Evolutionary conservation across 2,113 vertebrate genomes (phyloP).

Genomic region (Myotis lucifugus): DNA sequence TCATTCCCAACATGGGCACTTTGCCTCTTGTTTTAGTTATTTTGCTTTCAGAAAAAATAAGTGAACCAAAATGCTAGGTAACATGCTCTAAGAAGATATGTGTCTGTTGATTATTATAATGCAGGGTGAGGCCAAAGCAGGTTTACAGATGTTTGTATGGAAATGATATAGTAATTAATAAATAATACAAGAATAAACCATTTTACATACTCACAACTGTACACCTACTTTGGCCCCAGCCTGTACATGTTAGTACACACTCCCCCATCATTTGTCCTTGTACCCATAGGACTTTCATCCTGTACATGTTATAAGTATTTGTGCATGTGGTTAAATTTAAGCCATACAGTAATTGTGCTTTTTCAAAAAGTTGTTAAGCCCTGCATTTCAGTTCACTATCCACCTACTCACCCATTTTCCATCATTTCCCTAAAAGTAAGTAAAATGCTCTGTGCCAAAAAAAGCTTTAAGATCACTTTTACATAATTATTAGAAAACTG

Average conservation of each 20-base stretch:
- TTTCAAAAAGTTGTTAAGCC: background rate
- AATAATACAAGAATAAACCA: too few relatives aligned
- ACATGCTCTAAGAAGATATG: background rate
- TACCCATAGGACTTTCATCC: background rate
- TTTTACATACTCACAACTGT: too few relatives aligned
- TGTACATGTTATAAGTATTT: background rate
- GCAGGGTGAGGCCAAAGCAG: too few relatives aligned
- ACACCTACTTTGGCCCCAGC: too few relatives aligned
- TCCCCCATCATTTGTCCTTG: background rate
- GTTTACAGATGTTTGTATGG: too few relatives aligned
- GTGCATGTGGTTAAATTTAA: background rate
- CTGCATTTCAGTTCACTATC: background rate
- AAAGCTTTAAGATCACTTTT: conserved; percentile 6
- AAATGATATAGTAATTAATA: too few relatives aligned
- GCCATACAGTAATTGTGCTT: background rate
- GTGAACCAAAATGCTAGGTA: conserved; percentile 15
- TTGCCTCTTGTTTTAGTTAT: background rate
- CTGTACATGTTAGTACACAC: background rate
- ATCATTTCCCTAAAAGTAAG: conserved; percentile 35
- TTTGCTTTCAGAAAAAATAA: conserved; percentile 13
- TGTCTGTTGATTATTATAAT: background rate
- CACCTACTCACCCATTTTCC: background rate
- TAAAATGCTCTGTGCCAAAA: conserved; percentile 1
- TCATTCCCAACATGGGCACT: background rate
- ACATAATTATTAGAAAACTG: conserved; percentile 34